phyloP scores from a whole-genome alignment of 2,113 vertebrate species.

The Herpailurus yagouaroundi region DNA sequence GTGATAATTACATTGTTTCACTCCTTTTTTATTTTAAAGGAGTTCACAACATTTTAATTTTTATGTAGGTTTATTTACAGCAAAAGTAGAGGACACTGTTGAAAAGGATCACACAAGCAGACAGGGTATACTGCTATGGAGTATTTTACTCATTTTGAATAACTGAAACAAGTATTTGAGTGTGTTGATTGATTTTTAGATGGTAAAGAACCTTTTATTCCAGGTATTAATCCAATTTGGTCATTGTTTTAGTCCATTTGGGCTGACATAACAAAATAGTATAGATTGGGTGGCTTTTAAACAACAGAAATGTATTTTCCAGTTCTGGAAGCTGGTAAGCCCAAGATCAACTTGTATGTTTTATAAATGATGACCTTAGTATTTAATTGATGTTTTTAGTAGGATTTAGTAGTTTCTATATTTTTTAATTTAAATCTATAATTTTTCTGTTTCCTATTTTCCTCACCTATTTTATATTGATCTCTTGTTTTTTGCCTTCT shows the following conservation, averaged over 20 bases:
- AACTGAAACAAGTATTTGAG: neutral
- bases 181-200: neutral
- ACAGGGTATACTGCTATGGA: neutral
- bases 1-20: neutral
- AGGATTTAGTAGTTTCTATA: neutral
- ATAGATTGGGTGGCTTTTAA: neutral
- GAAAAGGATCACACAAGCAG: constrained; percentile 62
- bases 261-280: neutral
- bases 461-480: neutral
- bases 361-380: neutral
- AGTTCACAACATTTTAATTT: constrained; percentile 56
- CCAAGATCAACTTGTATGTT: neutral
- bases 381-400: neutral
- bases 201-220: neutral
- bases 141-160: neutral
- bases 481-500: neutral
- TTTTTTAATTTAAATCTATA: neutral
- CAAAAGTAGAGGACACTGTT: constrained; percentile 44
- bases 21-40: neutral
- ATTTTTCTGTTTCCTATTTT: neutral
- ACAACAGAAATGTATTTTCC: neutral
- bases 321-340: neutral
- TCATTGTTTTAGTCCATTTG: neutral
- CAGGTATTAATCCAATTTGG: neutral
- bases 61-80: constrained; percentile 32